Base-by-base conservation (phyloP, 2,113 vertebrate species). In the Neolamprologus longior region DNA sequence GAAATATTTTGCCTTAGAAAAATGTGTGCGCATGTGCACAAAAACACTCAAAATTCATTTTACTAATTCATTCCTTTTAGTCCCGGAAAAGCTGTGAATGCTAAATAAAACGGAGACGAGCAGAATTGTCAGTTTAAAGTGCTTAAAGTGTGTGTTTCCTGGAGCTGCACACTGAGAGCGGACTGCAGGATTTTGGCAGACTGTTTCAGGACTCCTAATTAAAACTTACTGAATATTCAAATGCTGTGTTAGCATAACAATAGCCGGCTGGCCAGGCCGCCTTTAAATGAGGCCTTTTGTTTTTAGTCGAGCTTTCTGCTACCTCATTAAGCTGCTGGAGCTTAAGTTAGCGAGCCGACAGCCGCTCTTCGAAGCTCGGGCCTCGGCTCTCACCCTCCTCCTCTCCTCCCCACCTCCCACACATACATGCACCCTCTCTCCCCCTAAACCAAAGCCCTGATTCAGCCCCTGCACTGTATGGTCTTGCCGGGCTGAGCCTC, bases 141-240 rank as follows among this genome's bases (percentile, higher is more conserved):
- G 82, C 89, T 86, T 85, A 86, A 85, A 91, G 78, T 87, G 90
- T 89, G 86, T 81, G 78, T 87, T 81, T 92, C 53, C 79, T 88
- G 66, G n/a, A 71, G 83, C 78, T 91, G 87, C 82, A 79, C 83
- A 53, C 45, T 83, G 89, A 90, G 31, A 84, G 86, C 80, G 82
- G 93, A 73, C 89, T 71, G 85, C 83, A 89, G 80, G 88, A 90
- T 94, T 92, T 92, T 94, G 94, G 94, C 92, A 92, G 89, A 86
- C 85, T 17, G 85, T 79, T 93, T 89, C 90, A 86, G 92, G 91
- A 92, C 89, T 93, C 90, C 94, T 95, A 94, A 95, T 95, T 95
- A 95, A 94, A 95, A 94, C 92, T 90, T 93, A 86, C 94, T 95
- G 95, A 95, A 95, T 95, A 95, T 95, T 95, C 94, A 95, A 94